Percentiles rank a stretch among this genome's conserved stretches.
phyloP scores from a whole-genome alignment of 2,797 vertebrate species.

The Calcarius lapponicus region DNA sequence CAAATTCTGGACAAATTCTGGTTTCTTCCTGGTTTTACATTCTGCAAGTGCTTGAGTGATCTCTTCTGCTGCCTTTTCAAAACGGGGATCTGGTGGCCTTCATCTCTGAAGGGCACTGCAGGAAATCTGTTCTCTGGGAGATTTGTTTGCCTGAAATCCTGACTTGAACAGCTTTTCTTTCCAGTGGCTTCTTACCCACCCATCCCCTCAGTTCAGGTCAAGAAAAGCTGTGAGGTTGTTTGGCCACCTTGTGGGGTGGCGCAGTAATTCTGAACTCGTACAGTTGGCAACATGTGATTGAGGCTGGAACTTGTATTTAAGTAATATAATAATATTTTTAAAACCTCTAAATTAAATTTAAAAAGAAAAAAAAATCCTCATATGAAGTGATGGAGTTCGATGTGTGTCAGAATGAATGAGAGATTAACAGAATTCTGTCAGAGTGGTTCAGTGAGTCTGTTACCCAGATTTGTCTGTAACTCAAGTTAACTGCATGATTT shows the following conservation, averaged over 20 bases:
- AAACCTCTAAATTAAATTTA: not conserved
- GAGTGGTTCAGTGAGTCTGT: not conserved
- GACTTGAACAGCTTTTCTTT: not conserved
- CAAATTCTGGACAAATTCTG: not conserved
- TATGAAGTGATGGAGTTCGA: not conserved
- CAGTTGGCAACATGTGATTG: not conserved
- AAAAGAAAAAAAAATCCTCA: accelerated
- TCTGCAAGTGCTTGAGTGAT: not conserved
- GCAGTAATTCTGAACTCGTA: not conserved
- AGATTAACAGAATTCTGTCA: not conserved
- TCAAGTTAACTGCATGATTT: constrained; percentile 30
- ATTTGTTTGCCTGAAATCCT: not conserved
- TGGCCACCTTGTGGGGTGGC: not conserved
- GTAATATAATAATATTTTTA: not conserved
- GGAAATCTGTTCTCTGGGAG: not conserved
- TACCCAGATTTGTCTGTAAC: not conserved
- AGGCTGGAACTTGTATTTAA: not conserved
- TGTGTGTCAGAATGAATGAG: not conserved
- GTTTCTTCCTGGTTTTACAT: not conserved
- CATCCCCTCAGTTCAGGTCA: not conserved
- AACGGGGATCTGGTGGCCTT: not conserved
- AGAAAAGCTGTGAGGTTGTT: not conserved
- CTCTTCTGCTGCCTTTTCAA: not conserved
- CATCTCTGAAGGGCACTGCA: not conserved
- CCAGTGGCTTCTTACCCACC: not conserved